phyloP scores from a whole-genome alignment of 2,888 invertebrate genomes.

The Heliconius hortense region DNA sequence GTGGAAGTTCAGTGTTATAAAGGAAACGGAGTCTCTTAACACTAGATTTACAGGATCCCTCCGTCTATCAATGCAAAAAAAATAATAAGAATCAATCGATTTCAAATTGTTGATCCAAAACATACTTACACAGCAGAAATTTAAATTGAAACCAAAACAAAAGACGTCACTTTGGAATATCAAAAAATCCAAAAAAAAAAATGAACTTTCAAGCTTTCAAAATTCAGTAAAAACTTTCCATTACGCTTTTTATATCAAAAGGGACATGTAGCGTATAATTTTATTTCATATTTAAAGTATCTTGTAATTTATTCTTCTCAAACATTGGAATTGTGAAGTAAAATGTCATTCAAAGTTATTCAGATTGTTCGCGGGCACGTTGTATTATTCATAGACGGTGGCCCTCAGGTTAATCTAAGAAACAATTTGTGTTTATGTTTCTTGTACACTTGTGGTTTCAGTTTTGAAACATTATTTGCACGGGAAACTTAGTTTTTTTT shows the following conservation, averaged over 20 bases:
- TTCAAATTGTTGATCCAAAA: neutral
- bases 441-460: conserved; percentile 42
- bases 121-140: neutral
- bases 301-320: conserved; percentile 35
- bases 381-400: conserved; percentile 39
- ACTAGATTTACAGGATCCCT: too few relatives aligned
- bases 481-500: neutral
- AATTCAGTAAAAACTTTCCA: conserved; percentile 8
- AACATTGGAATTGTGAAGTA: conserved; percentile 42
- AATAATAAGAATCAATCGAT: too few relatives aligned
- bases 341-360: conserved; percentile 44
- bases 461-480: neutral
- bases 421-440: conserved; percentile 51
- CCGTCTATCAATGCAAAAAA: too few relatives aligned
- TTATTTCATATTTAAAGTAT: conserved; percentile 19
- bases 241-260: conserved; percentile 4
- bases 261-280: conserved; percentile 2
- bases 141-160: neutral
- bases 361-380: conserved; percentile 26
- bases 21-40: too few relatives aligned
- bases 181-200: neutral
- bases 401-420: conserved; percentile 68
- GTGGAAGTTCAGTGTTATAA: neutral
- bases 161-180: neutral
- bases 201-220: neutral